Conservation (phyloP, 2,888 invertebrate species). For the Embidobia sp. region DNA sequence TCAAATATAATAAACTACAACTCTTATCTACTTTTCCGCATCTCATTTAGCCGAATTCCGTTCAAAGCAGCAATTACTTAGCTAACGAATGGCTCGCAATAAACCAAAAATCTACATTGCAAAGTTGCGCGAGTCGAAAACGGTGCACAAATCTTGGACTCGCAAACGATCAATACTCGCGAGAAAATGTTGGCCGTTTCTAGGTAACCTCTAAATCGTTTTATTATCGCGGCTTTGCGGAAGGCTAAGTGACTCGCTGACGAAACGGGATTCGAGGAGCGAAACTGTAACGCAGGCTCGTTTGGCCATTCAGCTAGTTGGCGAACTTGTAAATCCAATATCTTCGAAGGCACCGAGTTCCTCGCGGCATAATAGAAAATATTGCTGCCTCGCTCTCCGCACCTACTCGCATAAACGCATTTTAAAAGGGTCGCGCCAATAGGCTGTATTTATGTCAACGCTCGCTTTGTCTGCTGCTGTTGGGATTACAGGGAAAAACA, state of each 20-base stretch:
- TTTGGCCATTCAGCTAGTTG: constrained; percentile 37
- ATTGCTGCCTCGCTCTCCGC: constrained; percentile 9
- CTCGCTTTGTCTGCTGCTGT: constrained; percentile 29
- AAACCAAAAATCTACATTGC: constrained; percentile 5
- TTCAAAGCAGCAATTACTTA: no score
- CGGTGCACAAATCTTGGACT: constrained; percentile 17
- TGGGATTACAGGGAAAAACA: constrained; percentile 52
- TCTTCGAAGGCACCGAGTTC: not conserved
- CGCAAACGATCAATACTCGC: constrained; percentile 56
- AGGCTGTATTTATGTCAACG: constrained; percentile 60
- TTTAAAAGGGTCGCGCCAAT: constrained; percentile 67
- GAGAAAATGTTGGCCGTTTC: constrained; percentile 60
- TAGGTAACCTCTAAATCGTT: constrained; percentile 57
- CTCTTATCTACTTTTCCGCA: no score
- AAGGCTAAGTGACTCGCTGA: constrained; percentile 30
- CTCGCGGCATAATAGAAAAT: constrained; percentile 24
- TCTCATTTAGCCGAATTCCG: no score
- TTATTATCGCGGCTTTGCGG: constrained; percentile 47
- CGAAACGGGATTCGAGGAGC: constrained; percentile 13
- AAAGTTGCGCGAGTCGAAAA: constrained; percentile 18
- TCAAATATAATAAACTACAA: no score
- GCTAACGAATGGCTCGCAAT: no score
- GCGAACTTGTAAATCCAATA: constrained; percentile 35
- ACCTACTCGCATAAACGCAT: constrained; percentile 29
- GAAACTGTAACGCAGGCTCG: constrained; percentile 39